Base-by-base conservation (phyloP, 2,888 invertebrate species). In the Lordiphosa andalusiaca region DNA sequence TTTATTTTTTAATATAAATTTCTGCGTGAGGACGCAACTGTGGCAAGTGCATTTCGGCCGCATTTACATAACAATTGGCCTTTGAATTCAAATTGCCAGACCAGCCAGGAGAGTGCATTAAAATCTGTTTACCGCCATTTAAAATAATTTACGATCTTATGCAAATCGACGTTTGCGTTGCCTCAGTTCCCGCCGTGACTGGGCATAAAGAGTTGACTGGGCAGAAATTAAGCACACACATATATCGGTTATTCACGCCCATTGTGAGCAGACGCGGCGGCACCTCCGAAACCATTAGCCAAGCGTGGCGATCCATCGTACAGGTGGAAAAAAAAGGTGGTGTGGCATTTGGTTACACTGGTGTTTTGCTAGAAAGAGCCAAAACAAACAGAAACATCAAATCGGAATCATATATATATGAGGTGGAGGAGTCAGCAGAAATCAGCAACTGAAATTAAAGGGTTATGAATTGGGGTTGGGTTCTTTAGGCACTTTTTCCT, bases 41-140 rank as follows among this genome's bases (percentile, higher is more conserved):
- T 48, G 48, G 65, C 64, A 75, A 75, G 69, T 64, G 61, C 61
- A 71, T 69, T 59, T 53, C 56, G 47, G 30, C 44, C 23, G 38
- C 48, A 70, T 76, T 78, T 78, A 72, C 74, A 78, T 78, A 78
- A 78, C 76, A 68, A 72, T 78, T 72, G 73, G 70, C 68, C 68
- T 72, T 77, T 77, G 71, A 71, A 73, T 74, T 73, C 55, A 63
- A 69, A 77, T 67, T 74, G 64, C 48, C 58, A 62, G 53, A 2
- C 36, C 25, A 38, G 39, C 30, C 16, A 16, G 39, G 46, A 39
- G 52, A 44, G 42, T 41, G 55, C 61, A 67, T 65, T 69, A 56
- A 69, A 46, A 59, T 71, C 69, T 63, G 50, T 57, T 72, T 69
- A 62, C 50, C 57, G 69, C 63, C 61, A 69, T 71, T 75, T 69